These are phyloP conservation scores for Parazoanthus swiftii DNA, from an alignment of 92 coral and sea anemone genomes.

Conservation along the genomic window DNA sequence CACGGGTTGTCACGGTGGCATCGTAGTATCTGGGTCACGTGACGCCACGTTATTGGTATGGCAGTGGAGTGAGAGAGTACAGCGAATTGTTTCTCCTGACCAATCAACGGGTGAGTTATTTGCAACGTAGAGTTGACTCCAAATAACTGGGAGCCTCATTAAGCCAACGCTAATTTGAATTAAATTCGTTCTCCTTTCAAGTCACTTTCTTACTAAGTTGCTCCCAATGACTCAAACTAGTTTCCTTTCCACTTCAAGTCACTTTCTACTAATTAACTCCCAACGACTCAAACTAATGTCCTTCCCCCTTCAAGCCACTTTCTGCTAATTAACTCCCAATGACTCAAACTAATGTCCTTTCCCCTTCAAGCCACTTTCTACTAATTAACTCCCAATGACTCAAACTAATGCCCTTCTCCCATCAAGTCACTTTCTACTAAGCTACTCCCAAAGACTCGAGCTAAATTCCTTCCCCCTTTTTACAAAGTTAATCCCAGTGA, in stretches of 20 bases:
- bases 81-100: slow-evolving; percentile 73
- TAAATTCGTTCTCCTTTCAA: neutral
- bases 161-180: no score
- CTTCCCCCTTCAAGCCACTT: neutral
- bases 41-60: slow-evolving; percentile 96
- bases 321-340: neutral
- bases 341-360: neutral
- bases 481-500: no score
- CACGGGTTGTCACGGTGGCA: slow-evolving; percentile 75
- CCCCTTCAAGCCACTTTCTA: no score
- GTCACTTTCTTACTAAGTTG: neutral
- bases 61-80: slow-evolving; percentile 90
- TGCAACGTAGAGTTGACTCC: neutral
- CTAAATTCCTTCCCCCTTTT: no score
- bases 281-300: neutral
- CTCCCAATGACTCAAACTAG: no score
- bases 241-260: no score
- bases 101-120: slow-evolving; percentile 69
- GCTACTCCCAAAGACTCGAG: neutral
- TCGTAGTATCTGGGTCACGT: slow-evolving; percentile 97
- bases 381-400: no score
- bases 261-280: neutral
- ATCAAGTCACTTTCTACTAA: neutral
- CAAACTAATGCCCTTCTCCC: no score
- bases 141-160: neutral